Percentiles rank a stretch among this genome's conserved stretches.
phyloP scores from a whole-genome alignment of 2,797 vertebrate species.

The Carapus acus region DNA sequence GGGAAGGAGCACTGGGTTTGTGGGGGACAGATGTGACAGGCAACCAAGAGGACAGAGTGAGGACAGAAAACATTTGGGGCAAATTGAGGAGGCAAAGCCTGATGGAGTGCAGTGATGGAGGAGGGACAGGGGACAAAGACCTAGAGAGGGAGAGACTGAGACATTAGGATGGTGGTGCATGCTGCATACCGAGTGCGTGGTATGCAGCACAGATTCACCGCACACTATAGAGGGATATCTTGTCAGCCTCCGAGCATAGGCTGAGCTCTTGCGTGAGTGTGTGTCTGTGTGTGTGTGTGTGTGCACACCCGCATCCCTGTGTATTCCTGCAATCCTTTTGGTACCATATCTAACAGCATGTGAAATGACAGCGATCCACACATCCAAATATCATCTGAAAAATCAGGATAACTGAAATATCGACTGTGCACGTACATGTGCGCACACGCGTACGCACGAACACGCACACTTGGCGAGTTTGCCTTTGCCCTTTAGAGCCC shows the following conservation, averaged over 20 bases:
- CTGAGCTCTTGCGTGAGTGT: conserved; percentile 25
- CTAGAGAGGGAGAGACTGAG: conserved; percentile 42
- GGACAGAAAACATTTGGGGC: conserved; percentile 4
- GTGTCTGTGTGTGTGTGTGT: conserved; percentile 24
- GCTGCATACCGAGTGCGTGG: conserved; percentile 57
- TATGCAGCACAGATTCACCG: conserved; percentile 50
- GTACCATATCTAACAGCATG: conserved; percentile 44
- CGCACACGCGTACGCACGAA: background rate
- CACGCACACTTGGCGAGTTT: background rate
- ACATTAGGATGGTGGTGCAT: conserved; percentile 48
- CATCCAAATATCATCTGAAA: too few relatives aligned
- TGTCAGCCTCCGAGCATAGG: conserved; percentile 44
- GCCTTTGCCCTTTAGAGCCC: conserved; percentile 11
- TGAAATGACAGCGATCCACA: conserved; percentile 54
- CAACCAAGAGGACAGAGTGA: background rate
- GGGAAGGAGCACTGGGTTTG: conserved; percentile 7
- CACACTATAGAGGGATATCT: conserved; percentile 47
- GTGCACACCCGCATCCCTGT: conserved; percentile 17
- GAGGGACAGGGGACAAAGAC: conserved; percentile 24
- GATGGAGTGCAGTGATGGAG: conserved; percentile 19
- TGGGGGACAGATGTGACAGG: background rate
- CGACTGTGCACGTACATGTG: conserved; percentile 13
- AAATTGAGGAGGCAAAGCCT: conserved; percentile 9
- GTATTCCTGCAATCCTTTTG: conserved; percentile 45
- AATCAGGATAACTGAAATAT: conserved; percentile 17